Evolutionary conservation across 2,113 vertebrate species (phyloP), one percentile per base, ranked within the genome.

Genomic region (Rhinoderma darwinii): DNA sequence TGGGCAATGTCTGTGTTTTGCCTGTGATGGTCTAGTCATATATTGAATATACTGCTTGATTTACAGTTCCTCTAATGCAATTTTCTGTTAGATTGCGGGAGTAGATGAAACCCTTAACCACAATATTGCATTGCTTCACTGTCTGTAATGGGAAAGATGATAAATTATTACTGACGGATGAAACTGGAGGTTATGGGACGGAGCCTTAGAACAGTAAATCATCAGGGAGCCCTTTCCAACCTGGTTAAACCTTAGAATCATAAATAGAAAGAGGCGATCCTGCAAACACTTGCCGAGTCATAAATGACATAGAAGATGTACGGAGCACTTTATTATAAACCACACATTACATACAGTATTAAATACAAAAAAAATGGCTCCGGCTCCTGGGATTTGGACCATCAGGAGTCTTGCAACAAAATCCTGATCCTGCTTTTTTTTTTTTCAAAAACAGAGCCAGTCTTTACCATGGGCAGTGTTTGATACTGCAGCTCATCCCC

Each of bases 111-210:
- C 43, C n/a, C 27, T 35, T 47, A 63, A 63, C 61, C 18, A 37
- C 56, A 77, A 63, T 68, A 78, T 27, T 68, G 76, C 61, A 86
- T 70, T 43, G 68, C 44, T 17, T 78, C 25, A 15, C 84, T 80
- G 84, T 22, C 25, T 86, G 44, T 80, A 68, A 41, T 41, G 35
- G 30, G 63, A 54, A 70, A 54, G 61, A 56, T 86, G 76, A 80
- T 79, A 80, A 86, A 80, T 86, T 70, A 86, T 86, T 63, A n/a
- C 59, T 37, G 43, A 78, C 44, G 50, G 77, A 79, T 86, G 50
- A 44, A 32, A 78, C 56, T 41, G 61, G 43, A 66, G 73, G 41
- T 59, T 77, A 56, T 66, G 18, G 41, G 84, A 68, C 14, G 20
- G 22, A 41, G 61, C 0, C 30, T 54, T 61, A 10, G 47, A 43